Evolutionary conservation across 1,140 invertebrate genomes (phyloP), one percentile per base, ranked within the genome.

Genomic region (Zaprionus ghesquierei): DNA sequence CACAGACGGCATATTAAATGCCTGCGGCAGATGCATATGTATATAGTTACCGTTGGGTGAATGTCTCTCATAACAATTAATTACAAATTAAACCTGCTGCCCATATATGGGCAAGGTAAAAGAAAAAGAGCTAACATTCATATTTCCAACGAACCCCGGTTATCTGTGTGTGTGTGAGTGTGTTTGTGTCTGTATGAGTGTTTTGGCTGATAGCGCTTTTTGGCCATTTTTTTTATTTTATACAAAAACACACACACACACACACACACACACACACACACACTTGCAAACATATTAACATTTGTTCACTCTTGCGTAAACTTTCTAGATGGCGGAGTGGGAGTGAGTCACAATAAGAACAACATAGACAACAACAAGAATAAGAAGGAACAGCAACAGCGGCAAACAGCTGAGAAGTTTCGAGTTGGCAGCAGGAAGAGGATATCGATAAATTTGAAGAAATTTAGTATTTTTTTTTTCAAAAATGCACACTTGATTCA

Each of bases 41-140:
- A n/a, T n/a, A n/a, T 72, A 79, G 84, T 89, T 87, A 87, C 82
- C 84, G 82, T 89, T 87, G 81, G 31, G 41, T 31, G 23, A 25
- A 61, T 49, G 46, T 68, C 63, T 78, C 75, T 66, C 53, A 55
- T 81, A 82, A 87, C 84, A 64, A 61, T 69, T 65, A 70, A 69
- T 70, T 69, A 62, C 41, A 81, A 75, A 71, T 56, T 50, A 85
- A 81, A 46, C 29, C 55, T 29, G 20, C 22, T 50, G 31, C 62
- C 71, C 53, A 27, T 79, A 60, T 82, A 79, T 79, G 80, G 66
- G 41, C 33, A 74, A 74, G 49, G 25, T 25, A n/a, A 44, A 75
- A 38, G 9, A 56, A 41, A n/a, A 62, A 29, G 44, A 46, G 25
- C 38, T 12, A 51, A 35, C 25, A 35, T 18, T 29, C 13, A 33